These are phyloP conservation scores for Chymomyza amoena DNA, from an alignment of 2,888 invertebrate genomes.

Conservation along the genomic window DNA sequence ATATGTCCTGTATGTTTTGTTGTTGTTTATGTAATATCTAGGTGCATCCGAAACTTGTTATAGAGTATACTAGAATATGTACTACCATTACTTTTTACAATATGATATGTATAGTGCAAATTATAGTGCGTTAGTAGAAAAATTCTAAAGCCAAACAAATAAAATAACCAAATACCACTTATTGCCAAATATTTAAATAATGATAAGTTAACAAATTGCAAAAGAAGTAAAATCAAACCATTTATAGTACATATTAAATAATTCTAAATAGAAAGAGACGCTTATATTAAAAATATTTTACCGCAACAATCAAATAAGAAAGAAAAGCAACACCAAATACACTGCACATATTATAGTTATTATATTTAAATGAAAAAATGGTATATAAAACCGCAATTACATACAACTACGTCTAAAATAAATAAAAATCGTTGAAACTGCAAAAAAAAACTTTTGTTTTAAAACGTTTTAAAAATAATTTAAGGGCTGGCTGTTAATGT, in stretches of 20 bases:
- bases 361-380: not conserved
- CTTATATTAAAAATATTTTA: slow-evolving; percentile 4
- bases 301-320: not conserved
- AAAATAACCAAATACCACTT: not conserved
- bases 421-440: slow-evolving; percentile 51
- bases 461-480: slow-evolving; percentile 29
- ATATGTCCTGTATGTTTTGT: slow-evolving; percentile 29
- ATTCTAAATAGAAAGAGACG: slow-evolving; percentile 14
- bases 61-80: slow-evolving; percentile 19
- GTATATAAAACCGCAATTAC: slow-evolving; percentile 17
- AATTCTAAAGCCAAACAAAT: not conserved
- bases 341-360: not conserved
- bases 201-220: not conserved
- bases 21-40: slow-evolving; percentile 45
- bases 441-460: not conserved
- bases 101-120: slow-evolving; percentile 27
- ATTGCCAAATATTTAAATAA: not conserved
- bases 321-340: not conserved
- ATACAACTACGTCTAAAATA: slow-evolving; percentile 16
- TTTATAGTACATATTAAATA: not conserved
- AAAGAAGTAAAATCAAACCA: not conserved
- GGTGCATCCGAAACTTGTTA: slow-evolving; percentile 39
- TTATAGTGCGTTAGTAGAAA: not conserved
- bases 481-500: not conserved
- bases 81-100: not conserved